These are phyloP conservation scores for Crypturellus undulatus DNA, from an alignment of 2,113 vertebrate species.

Conservation along the genomic window DNA sequence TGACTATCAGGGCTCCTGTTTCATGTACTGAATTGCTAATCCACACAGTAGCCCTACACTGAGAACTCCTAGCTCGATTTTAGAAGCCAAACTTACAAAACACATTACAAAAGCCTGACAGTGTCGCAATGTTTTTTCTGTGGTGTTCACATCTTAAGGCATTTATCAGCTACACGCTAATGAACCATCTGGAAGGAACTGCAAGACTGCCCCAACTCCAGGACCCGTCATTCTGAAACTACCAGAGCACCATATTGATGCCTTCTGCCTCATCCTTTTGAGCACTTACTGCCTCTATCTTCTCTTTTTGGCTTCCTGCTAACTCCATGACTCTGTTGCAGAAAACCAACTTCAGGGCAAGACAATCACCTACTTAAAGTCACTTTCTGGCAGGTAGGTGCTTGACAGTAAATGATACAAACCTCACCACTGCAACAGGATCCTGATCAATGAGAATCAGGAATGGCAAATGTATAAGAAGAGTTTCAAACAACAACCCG, in stretches of 20 bases:
- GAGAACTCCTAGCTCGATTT: neutral
- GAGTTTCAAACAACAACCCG: rapidly evolving
- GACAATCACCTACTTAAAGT: neutral
- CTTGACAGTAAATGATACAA: neutral
- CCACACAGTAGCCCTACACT: neutral
- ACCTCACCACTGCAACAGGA: neutral
- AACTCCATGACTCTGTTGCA: neutral
- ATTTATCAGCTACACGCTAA: neutral
- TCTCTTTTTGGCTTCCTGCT: neutral
- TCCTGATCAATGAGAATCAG: neutral
- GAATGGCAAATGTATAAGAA: neutral
- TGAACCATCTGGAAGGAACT: neutral
- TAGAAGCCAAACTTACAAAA: conserved; percentile 16
- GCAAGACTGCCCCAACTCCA: neutral
- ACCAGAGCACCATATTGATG: neutral
- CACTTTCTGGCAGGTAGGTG: neutral
- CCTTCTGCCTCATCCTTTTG: neutral
- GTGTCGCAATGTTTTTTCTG: neutral
- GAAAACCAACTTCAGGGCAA: neutral
- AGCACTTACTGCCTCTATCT: neutral
- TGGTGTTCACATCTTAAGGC: neutral
- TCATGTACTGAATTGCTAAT: neutral
- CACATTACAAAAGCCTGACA: neutral
- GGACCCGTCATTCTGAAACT: neutral
- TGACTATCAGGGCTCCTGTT: too few species aligned